These are phyloP conservation scores for Pinctada fucata DNA, from an alignment of 2,888 invertebrate genomes.

Conservation along the genomic window DNA sequence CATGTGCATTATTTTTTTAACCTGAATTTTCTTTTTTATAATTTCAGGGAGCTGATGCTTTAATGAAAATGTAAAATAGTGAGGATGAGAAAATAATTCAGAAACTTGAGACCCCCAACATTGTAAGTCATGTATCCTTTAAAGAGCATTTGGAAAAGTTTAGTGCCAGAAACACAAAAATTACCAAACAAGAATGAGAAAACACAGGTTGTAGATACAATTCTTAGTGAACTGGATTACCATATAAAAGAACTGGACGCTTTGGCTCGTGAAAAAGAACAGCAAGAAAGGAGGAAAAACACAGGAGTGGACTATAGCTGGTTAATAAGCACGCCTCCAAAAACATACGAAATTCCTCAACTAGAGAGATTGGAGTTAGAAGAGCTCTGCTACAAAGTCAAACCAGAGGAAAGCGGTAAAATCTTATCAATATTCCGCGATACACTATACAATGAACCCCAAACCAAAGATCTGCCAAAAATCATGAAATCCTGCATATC, in stretches of 20 bases:
- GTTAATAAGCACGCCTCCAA: slow-evolving; percentile 65
- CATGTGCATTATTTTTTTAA: too few relatives aligned
- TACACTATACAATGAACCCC: slow-evolving; percentile 60
- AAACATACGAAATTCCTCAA: slow-evolving; percentile 69
- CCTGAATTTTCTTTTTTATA: too few relatives aligned
- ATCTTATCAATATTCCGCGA: slow-evolving; percentile 70
- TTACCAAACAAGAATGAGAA: slow-evolving; percentile 60
- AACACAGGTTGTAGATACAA: slow-evolving; percentile 60
- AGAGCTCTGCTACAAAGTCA: slow-evolving; percentile 70
- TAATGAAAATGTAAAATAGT: too few relatives aligned
- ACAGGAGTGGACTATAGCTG: slow-evolving; percentile 74
- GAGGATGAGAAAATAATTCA: too few relatives aligned
- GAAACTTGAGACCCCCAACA: neutral
- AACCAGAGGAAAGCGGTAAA: slow-evolving; percentile 67
- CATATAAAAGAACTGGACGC: slow-evolving; percentile 67
- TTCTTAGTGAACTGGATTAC: slow-evolving; percentile 66
- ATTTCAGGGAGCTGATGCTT: too few relatives aligned
- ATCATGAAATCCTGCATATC: slow-evolving; percentile 66
- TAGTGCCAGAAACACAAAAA: slow-evolving; percentile 48
- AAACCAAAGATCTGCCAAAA: slow-evolving; percentile 61
- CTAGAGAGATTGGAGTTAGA: slow-evolving; percentile 73
- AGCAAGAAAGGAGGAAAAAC: slow-evolving; percentile 54
- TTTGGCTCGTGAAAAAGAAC: slow-evolving; percentile 53
- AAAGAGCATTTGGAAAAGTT: slow-evolving; percentile 58
- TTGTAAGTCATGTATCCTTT: slow-evolving; percentile 48